Evolutionary conservation across 30 jellyfish, hydroid and myxozoan genomes (phyloP).

Genomic region (Turritopsis dohrnii): DNA sequence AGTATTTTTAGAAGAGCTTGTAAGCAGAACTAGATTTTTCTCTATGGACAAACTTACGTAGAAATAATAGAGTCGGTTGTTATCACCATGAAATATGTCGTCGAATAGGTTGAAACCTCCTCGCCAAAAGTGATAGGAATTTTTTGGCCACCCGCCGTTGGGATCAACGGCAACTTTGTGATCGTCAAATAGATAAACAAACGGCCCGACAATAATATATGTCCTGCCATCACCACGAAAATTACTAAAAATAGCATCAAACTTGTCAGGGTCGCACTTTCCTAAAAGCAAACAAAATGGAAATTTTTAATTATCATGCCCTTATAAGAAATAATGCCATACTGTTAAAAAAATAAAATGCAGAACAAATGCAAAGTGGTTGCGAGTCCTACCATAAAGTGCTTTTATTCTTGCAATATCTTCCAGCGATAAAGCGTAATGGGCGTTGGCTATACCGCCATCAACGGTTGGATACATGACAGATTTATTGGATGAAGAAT

Average conservation of each 20-base stretch:
- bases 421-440: background rate
- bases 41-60: background rate
- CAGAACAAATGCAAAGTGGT: background rate
- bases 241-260: conserved; percentile 19
- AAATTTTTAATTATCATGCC: background rate
- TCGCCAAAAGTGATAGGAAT: conserved; percentile 19
- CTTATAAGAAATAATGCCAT: too few species aligned
- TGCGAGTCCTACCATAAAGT: background rate
- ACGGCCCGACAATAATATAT: conserved; percentile 20
- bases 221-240: conserved; percentile 25
- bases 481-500: conserved; percentile 1
- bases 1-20: too few species aligned
- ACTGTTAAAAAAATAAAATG: background rate
- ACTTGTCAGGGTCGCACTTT: conserved; percentile 23
- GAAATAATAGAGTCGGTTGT: conserved; percentile 7
- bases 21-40: too few species aligned
- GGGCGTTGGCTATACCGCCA: background rate
- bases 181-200: conserved; percentile 22
- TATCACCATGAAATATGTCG: conserved; percentile 27
- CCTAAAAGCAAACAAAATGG: background rate
- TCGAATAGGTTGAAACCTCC: background rate
- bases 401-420: conserved; percentile 18
- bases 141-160: background rate
- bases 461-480: conserved; percentile 27
- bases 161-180: conserved; percentile 6